These are phyloP conservation scores for Oxyruncus cristatus DNA, from an alignment of 2,113 vertebrate species.

Conservation along the genomic window DNA sequence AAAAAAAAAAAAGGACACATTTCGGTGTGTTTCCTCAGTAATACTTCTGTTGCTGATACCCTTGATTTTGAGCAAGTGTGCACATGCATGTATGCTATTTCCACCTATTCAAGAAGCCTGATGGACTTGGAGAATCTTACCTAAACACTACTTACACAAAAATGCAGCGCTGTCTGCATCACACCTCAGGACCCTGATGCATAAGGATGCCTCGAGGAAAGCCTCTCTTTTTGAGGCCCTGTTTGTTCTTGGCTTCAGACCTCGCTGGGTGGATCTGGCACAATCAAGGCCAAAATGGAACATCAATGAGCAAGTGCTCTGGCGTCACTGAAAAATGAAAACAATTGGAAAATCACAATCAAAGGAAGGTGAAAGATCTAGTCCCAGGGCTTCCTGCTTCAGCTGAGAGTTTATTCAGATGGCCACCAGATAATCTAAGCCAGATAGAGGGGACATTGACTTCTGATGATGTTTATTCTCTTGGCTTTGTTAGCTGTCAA, in stretches of 20 bases:
- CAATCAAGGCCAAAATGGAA: neutral
- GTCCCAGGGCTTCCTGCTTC: slow-evolving; percentile 74
- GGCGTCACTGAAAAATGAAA: slow-evolving; percentile 45
- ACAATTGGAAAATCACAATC: slow-evolving; percentile 73
- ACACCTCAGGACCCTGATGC: neutral
- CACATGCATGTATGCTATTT: neutral
- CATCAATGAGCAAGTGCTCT: slow-evolving; percentile 19
- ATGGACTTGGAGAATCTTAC: neutral
- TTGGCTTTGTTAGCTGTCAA: neutral
- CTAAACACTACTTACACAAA: neutral
- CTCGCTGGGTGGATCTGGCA: slow-evolving; percentile 15
- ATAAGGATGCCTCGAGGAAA: neutral
- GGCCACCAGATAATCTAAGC: slow-evolving; percentile 44
- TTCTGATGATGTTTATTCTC: neutral
- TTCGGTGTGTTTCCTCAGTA: neutral
- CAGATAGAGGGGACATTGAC: neutral
- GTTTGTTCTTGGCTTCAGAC: neutral
- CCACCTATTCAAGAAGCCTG: neutral
- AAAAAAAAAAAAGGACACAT: neutral
- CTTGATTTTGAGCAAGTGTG: neutral
- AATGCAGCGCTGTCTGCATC: neutral
- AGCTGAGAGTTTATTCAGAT: slow-evolving; percentile 63
- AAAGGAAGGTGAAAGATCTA: slow-evolving; percentile 79
- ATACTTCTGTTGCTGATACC: neutral
- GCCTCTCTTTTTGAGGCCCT: neutral